These are phyloP conservation scores for Scaptomyza montana DNA, from an alignment of 1,140 invertebrate species.

Conservation along the genomic window DNA sequence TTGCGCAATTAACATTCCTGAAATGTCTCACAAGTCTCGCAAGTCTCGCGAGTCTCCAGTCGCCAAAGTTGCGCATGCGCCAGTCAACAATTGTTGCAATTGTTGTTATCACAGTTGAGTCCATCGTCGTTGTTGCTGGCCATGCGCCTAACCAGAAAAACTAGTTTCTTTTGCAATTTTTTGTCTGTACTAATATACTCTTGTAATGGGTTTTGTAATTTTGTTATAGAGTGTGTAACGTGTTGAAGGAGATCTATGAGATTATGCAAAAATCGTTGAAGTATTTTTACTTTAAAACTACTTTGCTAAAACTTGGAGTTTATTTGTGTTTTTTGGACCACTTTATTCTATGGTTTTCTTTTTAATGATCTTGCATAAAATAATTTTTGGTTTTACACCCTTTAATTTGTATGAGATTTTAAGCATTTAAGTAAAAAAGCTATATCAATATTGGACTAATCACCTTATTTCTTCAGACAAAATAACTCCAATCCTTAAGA, in stretches of 20 bases:
- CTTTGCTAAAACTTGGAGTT: background rate
- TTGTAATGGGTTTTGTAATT: background rate
- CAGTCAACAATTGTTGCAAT: constrained; percentile 67
- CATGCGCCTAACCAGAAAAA: constrained; percentile 79
- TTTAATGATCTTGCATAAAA: too few relatives aligned
- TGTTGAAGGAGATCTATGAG: too few relatives aligned
- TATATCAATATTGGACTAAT: too few relatives aligned
- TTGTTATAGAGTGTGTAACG: background rate
- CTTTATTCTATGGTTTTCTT: too few relatives aligned
- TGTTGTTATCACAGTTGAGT: constrained; percentile 66
- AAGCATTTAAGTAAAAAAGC: too few relatives aligned
- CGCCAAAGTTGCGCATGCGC: constrained; percentile 61
- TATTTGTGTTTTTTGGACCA: background rate
- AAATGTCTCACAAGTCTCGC: constrained; percentile 55
- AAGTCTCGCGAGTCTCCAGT: constrained; percentile 14
- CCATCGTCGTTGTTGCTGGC: constrained; percentile 9
- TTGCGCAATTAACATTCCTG: constrained; percentile 77
- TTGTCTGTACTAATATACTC: background rate
- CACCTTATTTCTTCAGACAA: background rate
- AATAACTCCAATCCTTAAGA: background rate
- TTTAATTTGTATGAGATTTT: too few relatives aligned
- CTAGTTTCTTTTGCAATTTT: constrained; percentile 64
- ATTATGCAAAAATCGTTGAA: too few relatives aligned
- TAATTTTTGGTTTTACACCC: too few relatives aligned
- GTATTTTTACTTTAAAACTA: too few relatives aligned